Evolutionary conservation across 2,113 vertebrate species (phyloP).

Genomic region (Rhynchopsitta pachyrhyncha): DNA sequence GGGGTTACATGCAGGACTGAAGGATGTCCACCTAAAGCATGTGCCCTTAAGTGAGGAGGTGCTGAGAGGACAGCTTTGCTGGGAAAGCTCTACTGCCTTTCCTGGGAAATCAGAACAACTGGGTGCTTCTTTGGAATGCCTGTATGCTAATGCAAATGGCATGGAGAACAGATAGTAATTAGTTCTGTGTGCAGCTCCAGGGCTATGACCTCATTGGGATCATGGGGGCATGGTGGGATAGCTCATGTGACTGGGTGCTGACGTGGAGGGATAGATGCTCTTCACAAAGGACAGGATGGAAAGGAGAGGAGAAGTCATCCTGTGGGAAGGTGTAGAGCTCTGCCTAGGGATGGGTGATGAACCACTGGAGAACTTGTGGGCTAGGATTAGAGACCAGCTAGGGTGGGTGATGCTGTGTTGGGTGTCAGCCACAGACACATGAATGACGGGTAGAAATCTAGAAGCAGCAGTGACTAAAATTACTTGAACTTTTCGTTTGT

Average conservation of each 20-base stretch:
- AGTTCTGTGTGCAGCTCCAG: not conserved
- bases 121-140: not conserved
- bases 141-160: too few relatives aligned
- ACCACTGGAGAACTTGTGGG: not conserved
- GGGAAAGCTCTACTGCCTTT: not conserved
- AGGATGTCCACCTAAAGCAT: not conserved
- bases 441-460: not conserved
- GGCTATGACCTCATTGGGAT: not conserved
- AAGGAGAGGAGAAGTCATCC: accelerated
- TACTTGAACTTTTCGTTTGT: slow-evolving; percentile 34
- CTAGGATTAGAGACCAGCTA: not conserved
- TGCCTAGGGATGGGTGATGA: not conserved
- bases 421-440: not conserved
- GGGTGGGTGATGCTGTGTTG: not conserved
- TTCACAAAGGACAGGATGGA: not conserved
- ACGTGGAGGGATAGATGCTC: not conserved
- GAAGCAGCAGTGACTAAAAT: slow-evolving; percentile 30
- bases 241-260: not conserved
- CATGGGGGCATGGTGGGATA: not conserved
- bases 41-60: not conserved
- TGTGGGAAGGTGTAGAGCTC: not conserved
- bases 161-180: not conserved
- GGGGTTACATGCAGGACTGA: not conserved
- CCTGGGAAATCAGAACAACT: not conserved
- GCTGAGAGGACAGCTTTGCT: not conserved